Percentiles rank a stretch among this genome's conserved stretches.
phyloP scores from a whole-genome alignment of 2,888 invertebrate genomes.

The Poecilobothrus nobilitatus region DNA sequence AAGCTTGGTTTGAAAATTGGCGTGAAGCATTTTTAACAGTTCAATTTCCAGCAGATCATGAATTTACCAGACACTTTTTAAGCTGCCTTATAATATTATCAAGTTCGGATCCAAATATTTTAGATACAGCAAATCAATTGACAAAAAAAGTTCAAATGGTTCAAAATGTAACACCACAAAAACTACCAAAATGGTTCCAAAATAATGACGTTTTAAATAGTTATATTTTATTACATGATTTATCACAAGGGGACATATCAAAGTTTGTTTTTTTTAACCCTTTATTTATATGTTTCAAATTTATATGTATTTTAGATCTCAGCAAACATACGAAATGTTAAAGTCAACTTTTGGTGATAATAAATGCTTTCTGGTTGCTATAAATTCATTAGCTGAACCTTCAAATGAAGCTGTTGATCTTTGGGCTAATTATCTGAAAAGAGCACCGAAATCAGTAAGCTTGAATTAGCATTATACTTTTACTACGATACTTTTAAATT shows the following conservation, averaged over 20 bases:
- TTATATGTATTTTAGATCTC: slow-evolving; percentile 56
- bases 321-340: slow-evolving; percentile 71
- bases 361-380: slow-evolving; percentile 80
- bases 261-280: slow-evolving; percentile 47
- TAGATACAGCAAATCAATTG: slow-evolving; percentile 73
- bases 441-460: slow-evolving; percentile 48
- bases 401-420: slow-evolving; percentile 64
- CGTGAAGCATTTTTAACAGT: slow-evolving; percentile 82
- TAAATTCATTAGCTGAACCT: slow-evolving; percentile 69
- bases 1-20: slow-evolving; percentile 95
- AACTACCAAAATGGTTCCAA: slow-evolving; percentile 76
- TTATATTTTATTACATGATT: slow-evolving; percentile 85
- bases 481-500: neutral
- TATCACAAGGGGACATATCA: slow-evolving; percentile 55
- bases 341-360: slow-evolving; percentile 78
- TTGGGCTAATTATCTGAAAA: slow-evolving; percentile 72
- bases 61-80: slow-evolving; percentile 84
- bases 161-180: slow-evolving; percentile 64
- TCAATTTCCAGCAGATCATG: slow-evolving; percentile 88
- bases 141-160: slow-evolving; percentile 73
- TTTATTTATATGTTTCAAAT: neutral
- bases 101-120: slow-evolving; percentile 63
- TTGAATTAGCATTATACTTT: too few relatives aligned
- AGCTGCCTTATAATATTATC: slow-evolving; percentile 72
- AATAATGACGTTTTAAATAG: slow-evolving; percentile 71